Conservation (phyloP, 2,113 vertebrate species). For the Jaculus jaculus region DNA sequence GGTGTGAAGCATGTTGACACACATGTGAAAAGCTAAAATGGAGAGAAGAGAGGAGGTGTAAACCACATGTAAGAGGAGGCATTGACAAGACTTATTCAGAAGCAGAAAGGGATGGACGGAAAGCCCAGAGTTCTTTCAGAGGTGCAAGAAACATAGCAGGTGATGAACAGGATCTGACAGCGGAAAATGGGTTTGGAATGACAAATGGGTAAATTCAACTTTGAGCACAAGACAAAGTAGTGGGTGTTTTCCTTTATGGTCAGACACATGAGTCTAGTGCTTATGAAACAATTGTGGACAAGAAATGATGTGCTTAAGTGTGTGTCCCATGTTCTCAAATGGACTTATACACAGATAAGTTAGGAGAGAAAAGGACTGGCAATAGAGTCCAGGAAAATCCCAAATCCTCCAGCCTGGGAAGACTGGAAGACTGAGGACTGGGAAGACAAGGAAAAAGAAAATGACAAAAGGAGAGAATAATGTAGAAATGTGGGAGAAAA, state of each 20-base stretch:
- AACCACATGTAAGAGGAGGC: neutral
- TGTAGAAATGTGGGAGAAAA: neutral
- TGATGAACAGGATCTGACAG: neutral
- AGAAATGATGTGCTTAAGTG: neutral
- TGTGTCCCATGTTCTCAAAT: neutral
- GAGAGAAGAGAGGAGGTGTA: neutral
- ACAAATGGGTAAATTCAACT: neutral
- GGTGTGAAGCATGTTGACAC: neutral
- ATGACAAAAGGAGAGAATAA: neutral
- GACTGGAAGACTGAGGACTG: neutral
- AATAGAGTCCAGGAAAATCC: neutral
- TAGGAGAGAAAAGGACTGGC: neutral
- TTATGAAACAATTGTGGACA: neutral
- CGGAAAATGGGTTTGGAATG: neutral
- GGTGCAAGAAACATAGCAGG: neutral
- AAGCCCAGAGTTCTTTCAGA: neutral
- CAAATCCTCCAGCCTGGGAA: neutral
- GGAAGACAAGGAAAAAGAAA: neutral
- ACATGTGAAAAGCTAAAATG: neutral
- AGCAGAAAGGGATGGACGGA: neutral
- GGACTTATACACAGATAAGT: neutral
- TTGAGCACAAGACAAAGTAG: neutral
- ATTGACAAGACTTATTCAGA: neutral
- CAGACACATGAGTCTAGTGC: neutral
- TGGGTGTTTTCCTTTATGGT: neutral